phyloP scores from a whole-genome alignment of 1,140 invertebrate genomes.

The Nasonia longicornis region DNA sequence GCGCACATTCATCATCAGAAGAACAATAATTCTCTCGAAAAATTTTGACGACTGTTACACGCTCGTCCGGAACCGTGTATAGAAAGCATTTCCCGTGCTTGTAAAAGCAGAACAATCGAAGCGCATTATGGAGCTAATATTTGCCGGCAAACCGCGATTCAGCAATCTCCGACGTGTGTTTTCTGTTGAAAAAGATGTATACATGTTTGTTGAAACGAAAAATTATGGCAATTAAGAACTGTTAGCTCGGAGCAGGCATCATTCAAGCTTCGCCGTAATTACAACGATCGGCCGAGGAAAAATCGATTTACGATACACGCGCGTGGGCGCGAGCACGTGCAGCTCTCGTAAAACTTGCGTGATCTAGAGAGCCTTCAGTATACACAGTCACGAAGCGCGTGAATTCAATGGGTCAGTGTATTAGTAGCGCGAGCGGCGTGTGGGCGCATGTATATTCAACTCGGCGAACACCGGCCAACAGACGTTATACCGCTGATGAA shows the following conservation, averaged over 20 bases:
- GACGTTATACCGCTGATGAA: not conserved
- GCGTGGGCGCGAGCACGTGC: not conserved
- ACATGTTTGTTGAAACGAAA: no score
- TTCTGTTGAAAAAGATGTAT: no score
- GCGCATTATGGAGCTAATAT: not conserved
- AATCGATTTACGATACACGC: not conserved
- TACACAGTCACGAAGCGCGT: constrained; percentile 2
- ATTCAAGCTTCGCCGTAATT: no score
- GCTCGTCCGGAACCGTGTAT: not conserved
- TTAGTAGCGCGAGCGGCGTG: not conserved
- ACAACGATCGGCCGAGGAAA: not conserved
- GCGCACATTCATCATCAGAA: not conserved
- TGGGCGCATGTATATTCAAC: not conserved
- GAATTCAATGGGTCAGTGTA: not conserved
- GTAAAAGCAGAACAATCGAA: not conserved
- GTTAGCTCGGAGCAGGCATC: no score
- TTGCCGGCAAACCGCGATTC: not conserved
- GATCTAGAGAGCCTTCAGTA: not conserved
- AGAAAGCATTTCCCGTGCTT: not conserved
- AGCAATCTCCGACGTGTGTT: not conserved
- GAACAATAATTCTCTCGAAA: not conserved
- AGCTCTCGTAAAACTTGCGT: constrained; percentile 5
- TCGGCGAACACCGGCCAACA: not conserved
- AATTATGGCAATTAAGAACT: no score
- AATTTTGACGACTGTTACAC: not conserved